These are phyloP conservation scores for Erpetoichthys calabaricus DNA, from an alignment of 2,797 vertebrate genomes.

Conservation along the genomic window DNA sequence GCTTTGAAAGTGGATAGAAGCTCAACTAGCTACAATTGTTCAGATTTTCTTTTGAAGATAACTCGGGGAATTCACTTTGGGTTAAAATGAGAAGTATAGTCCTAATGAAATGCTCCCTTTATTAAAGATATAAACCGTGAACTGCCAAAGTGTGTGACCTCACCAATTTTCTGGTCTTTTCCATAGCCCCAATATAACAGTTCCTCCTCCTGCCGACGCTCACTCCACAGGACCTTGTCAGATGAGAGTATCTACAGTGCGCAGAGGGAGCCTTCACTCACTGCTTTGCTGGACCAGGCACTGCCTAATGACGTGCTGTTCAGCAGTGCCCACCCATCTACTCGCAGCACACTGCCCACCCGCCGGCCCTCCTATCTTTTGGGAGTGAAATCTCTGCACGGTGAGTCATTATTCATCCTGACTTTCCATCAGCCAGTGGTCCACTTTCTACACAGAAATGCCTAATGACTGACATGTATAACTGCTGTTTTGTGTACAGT, in stretches of 20 bases:
- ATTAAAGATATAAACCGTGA: no score
- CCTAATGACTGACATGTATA: no score
- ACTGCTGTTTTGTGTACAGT: no score
- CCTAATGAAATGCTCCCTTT: no score
- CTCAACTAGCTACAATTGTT: no score
- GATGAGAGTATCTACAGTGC: conserved; percentile 95
- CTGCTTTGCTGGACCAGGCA: conserved; percentile 65
- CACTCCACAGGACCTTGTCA: conserved; percentile 84
- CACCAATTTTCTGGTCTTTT: not conserved
- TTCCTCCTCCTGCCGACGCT: conserved; percentile 60
- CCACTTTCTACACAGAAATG: no score
- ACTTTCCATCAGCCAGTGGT: no score
- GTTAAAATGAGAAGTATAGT: no score
- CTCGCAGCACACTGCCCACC: conserved; percentile 52
- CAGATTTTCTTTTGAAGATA: no score
- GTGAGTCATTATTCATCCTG: conserved; percentile 31
- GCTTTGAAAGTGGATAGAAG: no score
- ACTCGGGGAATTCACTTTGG: no score
- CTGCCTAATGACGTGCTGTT: conserved; percentile 76
- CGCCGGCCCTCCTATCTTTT: conserved; percentile 78
- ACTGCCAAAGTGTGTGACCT: no score
- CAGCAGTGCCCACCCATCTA: conserved; percentile 84
- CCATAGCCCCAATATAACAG: conserved; percentile 67
- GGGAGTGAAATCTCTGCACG: conserved; percentile 79
- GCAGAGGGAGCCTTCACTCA: conserved; percentile 72